Conservation (phyloP, 1,140 invertebrate species). For the Anoplolepis gracilipes region DNA sequence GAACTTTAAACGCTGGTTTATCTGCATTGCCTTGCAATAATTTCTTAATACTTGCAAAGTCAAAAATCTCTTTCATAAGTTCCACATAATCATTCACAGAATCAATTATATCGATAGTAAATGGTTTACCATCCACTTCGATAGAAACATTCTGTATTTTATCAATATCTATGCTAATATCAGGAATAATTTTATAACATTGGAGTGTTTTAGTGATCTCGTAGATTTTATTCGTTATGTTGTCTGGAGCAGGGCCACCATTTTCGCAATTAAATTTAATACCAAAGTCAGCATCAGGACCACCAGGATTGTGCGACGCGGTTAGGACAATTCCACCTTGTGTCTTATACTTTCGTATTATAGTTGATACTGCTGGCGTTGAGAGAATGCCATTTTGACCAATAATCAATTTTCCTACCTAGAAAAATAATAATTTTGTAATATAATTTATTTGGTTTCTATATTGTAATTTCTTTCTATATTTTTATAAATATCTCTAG, state of each 20-base stretch:
- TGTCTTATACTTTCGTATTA: conserved; percentile 96
- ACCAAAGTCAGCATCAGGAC: conserved; percentile 98
- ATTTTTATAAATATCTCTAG: background rate
- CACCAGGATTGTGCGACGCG: conserved; percentile 99
- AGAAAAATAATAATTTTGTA: conserved; percentile 27
- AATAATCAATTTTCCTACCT: conserved; percentile 95
- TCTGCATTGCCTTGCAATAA: conserved; percentile 90
- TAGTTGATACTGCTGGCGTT: conserved; percentile 97
- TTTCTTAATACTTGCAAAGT: conserved; percentile 93
- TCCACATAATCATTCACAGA: conserved; percentile 95
- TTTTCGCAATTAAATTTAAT: conserved; percentile 99
- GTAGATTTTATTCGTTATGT: conserved; percentile 96
- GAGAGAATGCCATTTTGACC: conserved; percentile 98
- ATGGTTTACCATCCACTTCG: conserved; percentile 90
- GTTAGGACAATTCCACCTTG: conserved; percentile 98
- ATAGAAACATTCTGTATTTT: conserved; percentile 86
- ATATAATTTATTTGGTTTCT: background rate
- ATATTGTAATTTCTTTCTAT: conserved; percentile 8
- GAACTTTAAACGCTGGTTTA: conserved; percentile 91
- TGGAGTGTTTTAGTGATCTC: conserved; percentile 92
- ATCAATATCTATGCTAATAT: conserved; percentile 92
- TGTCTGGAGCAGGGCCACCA: conserved; percentile 98
- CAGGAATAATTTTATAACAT: conserved; percentile 92
- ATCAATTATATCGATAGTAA: conserved; percentile 97
- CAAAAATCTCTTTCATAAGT: conserved; percentile 99